Evolutionary conservation across 2,113 vertebrate genomes (phyloP).

Genomic region (Osmerus eperlanus): DNA sequence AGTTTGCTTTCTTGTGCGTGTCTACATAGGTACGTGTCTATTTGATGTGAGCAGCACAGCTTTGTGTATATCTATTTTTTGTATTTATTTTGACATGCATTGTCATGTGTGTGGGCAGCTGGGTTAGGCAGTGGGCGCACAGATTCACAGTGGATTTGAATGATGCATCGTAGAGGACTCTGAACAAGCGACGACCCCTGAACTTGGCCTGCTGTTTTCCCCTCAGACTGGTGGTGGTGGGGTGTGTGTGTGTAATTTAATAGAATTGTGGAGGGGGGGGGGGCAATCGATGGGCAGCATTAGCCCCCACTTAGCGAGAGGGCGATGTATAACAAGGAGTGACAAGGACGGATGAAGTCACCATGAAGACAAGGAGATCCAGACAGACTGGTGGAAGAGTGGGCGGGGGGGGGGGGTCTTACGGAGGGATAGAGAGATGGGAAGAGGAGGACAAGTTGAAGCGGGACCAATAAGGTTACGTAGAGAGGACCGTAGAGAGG

Average conservation of each 20-base stretch:
- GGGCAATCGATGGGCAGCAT: conserved; percentile 41
- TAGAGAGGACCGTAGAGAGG: neutral
- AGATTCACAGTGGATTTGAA: conserved; percentile 22
- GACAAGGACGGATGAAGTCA: conserved; percentile 38
- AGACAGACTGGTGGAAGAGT: neutral
- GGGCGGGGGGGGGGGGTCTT: neutral
- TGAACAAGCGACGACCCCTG: conserved; percentile 20
- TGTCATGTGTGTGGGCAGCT: neutral
- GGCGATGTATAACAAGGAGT: conserved; percentile 44
- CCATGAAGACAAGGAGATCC: neutral
- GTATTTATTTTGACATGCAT: neutral
- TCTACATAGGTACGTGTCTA: neutral
- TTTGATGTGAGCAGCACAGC: neutral
- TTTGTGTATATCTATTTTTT: neutral
- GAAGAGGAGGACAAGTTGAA: conserved; percentile 3
- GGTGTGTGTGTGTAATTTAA: conserved; percentile 38
- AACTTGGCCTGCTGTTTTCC: conserved; percentile 4
- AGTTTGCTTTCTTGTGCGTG: neutral
- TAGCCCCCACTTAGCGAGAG: conserved; percentile 33
- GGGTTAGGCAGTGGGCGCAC: neutral
- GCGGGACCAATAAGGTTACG: neutral
- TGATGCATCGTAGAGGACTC: conserved; percentile 21
- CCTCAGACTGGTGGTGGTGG: neutral
- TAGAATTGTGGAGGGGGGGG: conserved; percentile 26
- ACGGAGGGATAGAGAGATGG: neutral